Base-by-base conservation (phyloP, 2,888 invertebrate genomes). In the Spilarctia lutea region DNA sequence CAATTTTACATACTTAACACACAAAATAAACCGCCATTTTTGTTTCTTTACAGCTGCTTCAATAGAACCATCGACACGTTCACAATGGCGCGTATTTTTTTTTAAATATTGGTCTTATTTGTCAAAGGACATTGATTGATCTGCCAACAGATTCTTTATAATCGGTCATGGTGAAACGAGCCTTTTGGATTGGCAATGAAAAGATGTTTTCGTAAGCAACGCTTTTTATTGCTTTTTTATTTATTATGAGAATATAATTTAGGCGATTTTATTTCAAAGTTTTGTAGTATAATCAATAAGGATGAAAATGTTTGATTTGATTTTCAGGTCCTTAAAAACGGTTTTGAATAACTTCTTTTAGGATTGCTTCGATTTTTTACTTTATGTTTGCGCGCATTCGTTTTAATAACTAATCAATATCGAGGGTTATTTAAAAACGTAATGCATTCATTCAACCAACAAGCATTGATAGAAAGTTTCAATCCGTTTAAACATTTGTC, bases 41-140 rank as follows among this genome's bases (percentile, higher is more conserved):
- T 35, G 33, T 68, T 68, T 68, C 52, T 68, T 52, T 68, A 35
- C 13, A 48, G 16, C 3, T 33, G 33, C 52, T 8, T 69, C 35
- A 56, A 71, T 65, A 48, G 68, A 75, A 79, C 35, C 77, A 81
- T 78, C 73, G 67, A 79, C 74, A 65, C 78, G 65, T 66, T 27
- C 33, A 68, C 70, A 77, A 84, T 70, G 72, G 68, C 71, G 65
- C 39, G 75, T 77, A 70, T 77, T 78, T 75, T 79, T 79, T 81
- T 80, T 83, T 74, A 76, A n/a, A 79, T 77, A 80, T 79, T 76
- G 72, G 60, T 78, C 76, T 67, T 83, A 75, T 81, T 83, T 79
- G 75, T 71, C 75, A 48, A 77, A 30, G 66, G 81, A 85, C 84
- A 74, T 83, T 87, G 87, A 87, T 86, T 81, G 87, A 87, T 87